These are phyloP conservation scores for Pampusana beccarii DNA, from an alignment of 2,113 vertebrate species.

Conservation along the genomic window DNA sequence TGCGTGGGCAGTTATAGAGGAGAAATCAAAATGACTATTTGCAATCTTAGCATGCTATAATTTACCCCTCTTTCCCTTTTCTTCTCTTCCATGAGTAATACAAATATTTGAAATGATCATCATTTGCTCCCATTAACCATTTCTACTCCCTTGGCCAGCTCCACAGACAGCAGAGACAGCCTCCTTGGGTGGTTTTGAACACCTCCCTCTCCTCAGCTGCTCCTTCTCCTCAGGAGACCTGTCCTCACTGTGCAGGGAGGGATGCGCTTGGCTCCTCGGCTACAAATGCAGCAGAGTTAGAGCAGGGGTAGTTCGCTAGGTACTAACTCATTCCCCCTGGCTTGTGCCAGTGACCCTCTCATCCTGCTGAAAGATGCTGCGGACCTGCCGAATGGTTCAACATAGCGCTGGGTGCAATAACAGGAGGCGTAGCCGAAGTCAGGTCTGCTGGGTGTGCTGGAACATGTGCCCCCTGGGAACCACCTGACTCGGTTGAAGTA, in stretches of 20 bases:
- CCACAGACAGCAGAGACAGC: background rate
- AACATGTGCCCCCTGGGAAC: background rate
- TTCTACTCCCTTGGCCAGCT: background rate
- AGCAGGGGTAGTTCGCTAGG: background rate
- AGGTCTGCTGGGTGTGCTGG: background rate
- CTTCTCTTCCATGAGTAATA: background rate
- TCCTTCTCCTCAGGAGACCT: background rate
- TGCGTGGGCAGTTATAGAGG: background rate
- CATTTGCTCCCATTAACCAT: background rate
- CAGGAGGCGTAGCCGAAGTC: background rate
- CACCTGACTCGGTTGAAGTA: background rate
- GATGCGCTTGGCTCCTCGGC: accelerated
- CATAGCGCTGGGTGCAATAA: accelerated
- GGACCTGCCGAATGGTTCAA: accelerated
- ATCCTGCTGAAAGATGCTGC: accelerated
- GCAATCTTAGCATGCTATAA: background rate
- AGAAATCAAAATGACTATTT: background rate
- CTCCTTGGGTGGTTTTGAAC: accelerated
- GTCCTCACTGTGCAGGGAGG: background rate
- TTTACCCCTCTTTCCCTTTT: background rate
- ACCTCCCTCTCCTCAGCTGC: background rate
- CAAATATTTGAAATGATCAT: background rate
- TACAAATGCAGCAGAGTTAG: background rate
- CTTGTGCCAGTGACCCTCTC: accelerated
- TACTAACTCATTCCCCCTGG: background rate